These are phyloP conservation scores for Proteles cristata DNA, from an alignment of 2,113 vertebrate genomes.

Conservation along the genomic window DNA sequence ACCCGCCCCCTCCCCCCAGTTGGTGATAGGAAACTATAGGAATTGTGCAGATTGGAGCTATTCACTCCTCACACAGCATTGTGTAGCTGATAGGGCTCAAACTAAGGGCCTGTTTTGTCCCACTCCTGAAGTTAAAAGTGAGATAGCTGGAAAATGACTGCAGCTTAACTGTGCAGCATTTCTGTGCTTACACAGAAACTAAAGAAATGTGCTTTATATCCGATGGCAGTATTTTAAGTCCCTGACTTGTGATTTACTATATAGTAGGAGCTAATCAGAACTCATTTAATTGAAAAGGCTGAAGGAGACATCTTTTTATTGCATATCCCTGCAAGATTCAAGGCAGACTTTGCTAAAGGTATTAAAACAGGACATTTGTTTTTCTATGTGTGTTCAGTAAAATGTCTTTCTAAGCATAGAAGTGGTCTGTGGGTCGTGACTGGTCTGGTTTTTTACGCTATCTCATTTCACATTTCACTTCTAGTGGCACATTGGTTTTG, in stretches of 20 bases:
- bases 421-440: neutral
- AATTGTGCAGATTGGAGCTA: slow-evolving; percentile 59
- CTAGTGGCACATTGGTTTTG: neutral
- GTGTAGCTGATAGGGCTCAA: slow-evolving; percentile 56
- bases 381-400: neutral
- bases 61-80: slow-evolving; percentile 38
- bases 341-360: neutral
- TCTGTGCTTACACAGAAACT: neutral
- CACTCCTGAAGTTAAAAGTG: neutral
- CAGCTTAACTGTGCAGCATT: neutral
- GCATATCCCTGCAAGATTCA: neutral
- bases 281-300: neutral
- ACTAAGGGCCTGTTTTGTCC: slow-evolving; percentile 39
- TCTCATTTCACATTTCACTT: slow-evolving; percentile 30
- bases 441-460: neutral
- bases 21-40: slow-evolving; percentile 70
- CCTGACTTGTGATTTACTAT: neutral
- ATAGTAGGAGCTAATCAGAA: neutral
- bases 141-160: neutral
- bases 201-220: neutral
- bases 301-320: slow-evolving; percentile 5
- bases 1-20: slow-evolving; percentile 46
- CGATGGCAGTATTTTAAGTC: neutral
- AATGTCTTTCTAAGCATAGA: neutral
- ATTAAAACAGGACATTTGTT: neutral